Evolutionary conservation across 2,797 vertebrate genomes (phyloP), one percentile per base, ranked within the genome.

Genomic region (Hypotaenidia okinawae): DNA sequence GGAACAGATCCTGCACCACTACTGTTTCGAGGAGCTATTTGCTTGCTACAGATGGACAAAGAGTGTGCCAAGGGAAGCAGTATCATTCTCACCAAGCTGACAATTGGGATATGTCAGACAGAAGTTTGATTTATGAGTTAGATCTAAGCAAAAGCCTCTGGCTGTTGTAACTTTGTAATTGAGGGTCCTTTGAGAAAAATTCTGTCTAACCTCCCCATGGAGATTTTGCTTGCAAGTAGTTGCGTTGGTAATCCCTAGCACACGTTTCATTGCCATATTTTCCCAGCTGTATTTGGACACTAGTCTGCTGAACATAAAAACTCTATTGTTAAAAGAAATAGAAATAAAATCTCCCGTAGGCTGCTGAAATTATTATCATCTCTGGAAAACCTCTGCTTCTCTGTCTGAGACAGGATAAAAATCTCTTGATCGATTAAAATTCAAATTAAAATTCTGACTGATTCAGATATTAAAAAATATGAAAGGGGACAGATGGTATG

Each of bases 381-480:
- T 84, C 87, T 85, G 57, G 35, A 94, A 93, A 89, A 82, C 11
- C 61, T 92, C 52, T 85, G 14, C 58, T 72, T 75, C 25, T 41
- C 23, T 78, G 7, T 74, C 58, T 58, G 49, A 90, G 61, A 61
- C 39, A 54, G 52, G 39, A 61, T 61, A 79, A 87, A 84, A 89
- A 83, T 64, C 78, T 79, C 52, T 74, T 64, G 72, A 68, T 77
- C 3, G 0, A 61, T 79, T 61, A 89, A 93, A 90, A 79, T 92
- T 82, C 32, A 67, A 87, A 92, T 74, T 87, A 87, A 89, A 92
- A 64, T 28, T 90, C 49, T 76, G 43, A 77, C 45, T 80, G 70
- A 88, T 76, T 90, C 70, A 67, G 16, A 78, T 82, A 52, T 70
- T 87, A 89, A 90, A 84, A 94, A 62, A 61, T 83, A 54, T 12